Conservation (phyloP, 2,888 invertebrate species). For the Ennomos fuscantarius region DNA sequence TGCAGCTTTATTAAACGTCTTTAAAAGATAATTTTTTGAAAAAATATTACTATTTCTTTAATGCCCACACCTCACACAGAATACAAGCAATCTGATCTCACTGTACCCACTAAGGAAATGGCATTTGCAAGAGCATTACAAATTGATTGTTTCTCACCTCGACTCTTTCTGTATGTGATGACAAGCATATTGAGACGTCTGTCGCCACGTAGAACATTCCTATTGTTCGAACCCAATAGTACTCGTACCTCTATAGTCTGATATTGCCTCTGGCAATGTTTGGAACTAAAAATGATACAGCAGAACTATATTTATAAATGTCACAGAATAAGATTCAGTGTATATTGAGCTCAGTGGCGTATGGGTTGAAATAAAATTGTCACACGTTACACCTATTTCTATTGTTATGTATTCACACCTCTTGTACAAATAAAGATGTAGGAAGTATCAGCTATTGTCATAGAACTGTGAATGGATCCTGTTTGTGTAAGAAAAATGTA, state of each 20-base stretch:
- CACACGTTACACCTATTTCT: slow-evolving; percentile 18
- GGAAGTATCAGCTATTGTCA: slow-evolving; percentile 38
- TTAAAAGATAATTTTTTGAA: too few relatives aligned
- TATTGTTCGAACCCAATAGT: background rate
- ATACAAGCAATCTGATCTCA: slow-evolving; percentile 20
- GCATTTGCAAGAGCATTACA: slow-evolving; percentile 32
- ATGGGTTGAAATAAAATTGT: slow-evolving; percentile 15
- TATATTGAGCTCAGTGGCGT: background rate
- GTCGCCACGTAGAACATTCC: slow-evolving; percentile 44
- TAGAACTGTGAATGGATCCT: slow-evolving; percentile 35
- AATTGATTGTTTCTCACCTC: slow-evolving; percentile 38
- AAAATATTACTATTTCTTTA: background rate
- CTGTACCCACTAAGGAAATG: slow-evolving; percentile 40
- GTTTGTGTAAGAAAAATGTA: slow-evolving; percentile 31
- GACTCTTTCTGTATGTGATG: slow-evolving; percentile 52
- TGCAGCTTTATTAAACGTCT: too few relatives aligned
- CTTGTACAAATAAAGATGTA: slow-evolving; percentile 36
- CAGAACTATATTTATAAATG: too few relatives aligned
- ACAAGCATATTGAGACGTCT: slow-evolving; percentile 46
- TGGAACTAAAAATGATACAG: slow-evolving; percentile 5
- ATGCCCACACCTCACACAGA: background rate
- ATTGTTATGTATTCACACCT: slow-evolving; percentile 31
- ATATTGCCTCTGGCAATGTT: background rate
- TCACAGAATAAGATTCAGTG: background rate
- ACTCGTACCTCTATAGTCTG: background rate